Conservation (phyloP, 2,888 invertebrate genomes). For the Sphaerophoria taeniata region DNA sequence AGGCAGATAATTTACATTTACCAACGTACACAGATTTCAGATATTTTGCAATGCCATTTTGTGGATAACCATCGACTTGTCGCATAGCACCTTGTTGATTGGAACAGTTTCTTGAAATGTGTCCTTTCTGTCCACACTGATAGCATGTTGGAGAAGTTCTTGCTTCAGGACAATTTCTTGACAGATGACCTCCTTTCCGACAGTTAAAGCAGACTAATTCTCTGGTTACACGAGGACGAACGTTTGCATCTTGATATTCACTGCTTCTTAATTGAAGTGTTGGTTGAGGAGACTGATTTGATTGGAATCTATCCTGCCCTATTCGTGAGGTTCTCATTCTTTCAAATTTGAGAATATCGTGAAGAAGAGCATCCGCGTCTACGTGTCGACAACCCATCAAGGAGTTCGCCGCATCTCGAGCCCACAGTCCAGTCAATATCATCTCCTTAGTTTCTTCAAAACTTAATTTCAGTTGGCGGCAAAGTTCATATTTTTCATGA, state of each 20-base stretch:
- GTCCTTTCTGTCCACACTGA: constrained; percentile 6
- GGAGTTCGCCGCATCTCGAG: constrained; percentile 5
- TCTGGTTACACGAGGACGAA: not conserved
- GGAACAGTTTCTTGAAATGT: not conserved
- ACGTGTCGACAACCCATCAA: constrained; percentile 20
- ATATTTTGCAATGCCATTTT: constrained; percentile 13
- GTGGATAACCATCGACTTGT: not conserved
- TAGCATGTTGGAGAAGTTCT: not conserved
- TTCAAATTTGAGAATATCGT: not conserved
- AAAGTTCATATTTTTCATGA: constrained; percentile 18
- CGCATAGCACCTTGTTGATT: not conserved
- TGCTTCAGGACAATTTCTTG: constrained; percentile 15
- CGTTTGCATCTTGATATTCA: not conserved
- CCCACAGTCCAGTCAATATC: constrained; percentile 16
- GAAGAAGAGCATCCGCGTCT: constrained; percentile 7
- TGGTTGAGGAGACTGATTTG: not conserved
- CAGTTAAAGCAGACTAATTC: constrained; percentile 26
- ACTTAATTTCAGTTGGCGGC: constrained; percentile 6
- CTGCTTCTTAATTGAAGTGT: constrained; percentile 5
- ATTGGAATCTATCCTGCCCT: constrained; percentile 6
- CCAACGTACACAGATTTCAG: constrained; percentile 1
- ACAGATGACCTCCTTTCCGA: not conserved
- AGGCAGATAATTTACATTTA: not conserved
- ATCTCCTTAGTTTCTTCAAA: not conserved
- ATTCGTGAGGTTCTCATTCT: constrained; percentile 17